Evolutionary conservation across 2,888 invertebrate species (phyloP).

Genomic region (Drosophila kambysellisi): DNA sequence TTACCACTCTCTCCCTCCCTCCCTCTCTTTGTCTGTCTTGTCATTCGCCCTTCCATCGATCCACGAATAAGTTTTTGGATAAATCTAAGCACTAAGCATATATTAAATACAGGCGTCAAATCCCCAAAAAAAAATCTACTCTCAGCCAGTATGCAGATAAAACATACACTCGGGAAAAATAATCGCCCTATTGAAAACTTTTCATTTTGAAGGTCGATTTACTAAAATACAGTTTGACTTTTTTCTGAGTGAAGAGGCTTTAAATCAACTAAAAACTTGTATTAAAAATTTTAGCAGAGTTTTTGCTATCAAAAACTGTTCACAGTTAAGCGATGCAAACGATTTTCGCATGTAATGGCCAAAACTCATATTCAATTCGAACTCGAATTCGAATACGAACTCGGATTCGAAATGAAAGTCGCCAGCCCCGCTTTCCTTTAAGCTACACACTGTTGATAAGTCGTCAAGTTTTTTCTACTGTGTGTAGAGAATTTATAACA

Average conservation of each 20-base stretch:
- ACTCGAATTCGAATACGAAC: too few relatives aligned
- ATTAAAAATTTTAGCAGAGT: neutral
- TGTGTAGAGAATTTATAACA: neutral
- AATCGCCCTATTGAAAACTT: too few relatives aligned
- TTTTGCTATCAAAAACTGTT: neutral
- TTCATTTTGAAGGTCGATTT: too few relatives aligned
- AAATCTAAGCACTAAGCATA: neutral
- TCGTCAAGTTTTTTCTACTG: neutral
- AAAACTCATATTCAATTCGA: too few relatives aligned
- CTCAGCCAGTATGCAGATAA: neutral
- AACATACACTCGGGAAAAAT: neutral
- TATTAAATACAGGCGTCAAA: neutral
- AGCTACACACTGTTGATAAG: neutral
- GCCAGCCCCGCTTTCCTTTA: too few relatives aligned
- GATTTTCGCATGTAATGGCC: too few relatives aligned
- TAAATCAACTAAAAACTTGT: neutral
- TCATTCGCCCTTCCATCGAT: too few relatives aligned
- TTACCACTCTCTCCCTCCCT: neutral
- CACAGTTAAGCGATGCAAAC: too few relatives aligned
- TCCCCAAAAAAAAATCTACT: neutral
- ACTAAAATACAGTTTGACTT: neutral
- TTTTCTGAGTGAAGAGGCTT: too few relatives aligned
- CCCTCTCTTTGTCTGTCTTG: neutral
- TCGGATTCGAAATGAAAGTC: too few relatives aligned
- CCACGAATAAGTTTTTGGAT: neutral